Base-by-base conservation (phyloP, 2,888 invertebrate genomes). In the Falcaria lacertinaria region DNA sequence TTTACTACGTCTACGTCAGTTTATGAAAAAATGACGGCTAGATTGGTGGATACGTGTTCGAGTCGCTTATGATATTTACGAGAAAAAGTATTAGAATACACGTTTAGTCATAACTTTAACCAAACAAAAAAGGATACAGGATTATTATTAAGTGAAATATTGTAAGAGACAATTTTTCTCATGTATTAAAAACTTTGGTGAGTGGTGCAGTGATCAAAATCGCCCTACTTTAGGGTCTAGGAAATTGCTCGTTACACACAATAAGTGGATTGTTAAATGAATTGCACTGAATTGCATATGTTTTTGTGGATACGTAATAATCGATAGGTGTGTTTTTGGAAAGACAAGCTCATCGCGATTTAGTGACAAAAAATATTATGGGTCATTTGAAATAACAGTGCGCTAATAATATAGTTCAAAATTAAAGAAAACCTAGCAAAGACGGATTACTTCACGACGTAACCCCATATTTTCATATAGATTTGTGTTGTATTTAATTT, bases 51-150 rank as follows among this genome's bases (percentile, higher is more conserved):
- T 89, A 89, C 88, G 88, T 89, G 87, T 89, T 85, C 86, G 70
- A 80, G 84, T 86, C 74, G 79, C 82, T 87, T 88, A 88, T 88
- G 88, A 89, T 89, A 89, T 88, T 89, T 89, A 89, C 85, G 87
- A 76, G 82, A 79, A 84, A 78, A 81, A 87, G 80, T 85, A 81
- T 78, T 83, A 81, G 53, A 65, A 67, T 80, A 76, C 69, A 76
- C 79, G 64, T 63, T 62, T 75, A 72, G 67, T 73, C 71, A 57
- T 62, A 69, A 71, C 62, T 64, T n/a, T 47, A 59, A 63, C 66
- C 28, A 28, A 28, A 64, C 62, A 69, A 65, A 69, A 70, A 64
- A 59, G 67, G 54, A 60, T 58, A 59, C 59, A 71, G 64, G 60
- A 64, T 68, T 69, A 67, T 62, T 69, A 62, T 67, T 77, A 74